phyloP scores from a whole-genome alignment of 2,888 invertebrate species.

The Apeira syringaria region DNA sequence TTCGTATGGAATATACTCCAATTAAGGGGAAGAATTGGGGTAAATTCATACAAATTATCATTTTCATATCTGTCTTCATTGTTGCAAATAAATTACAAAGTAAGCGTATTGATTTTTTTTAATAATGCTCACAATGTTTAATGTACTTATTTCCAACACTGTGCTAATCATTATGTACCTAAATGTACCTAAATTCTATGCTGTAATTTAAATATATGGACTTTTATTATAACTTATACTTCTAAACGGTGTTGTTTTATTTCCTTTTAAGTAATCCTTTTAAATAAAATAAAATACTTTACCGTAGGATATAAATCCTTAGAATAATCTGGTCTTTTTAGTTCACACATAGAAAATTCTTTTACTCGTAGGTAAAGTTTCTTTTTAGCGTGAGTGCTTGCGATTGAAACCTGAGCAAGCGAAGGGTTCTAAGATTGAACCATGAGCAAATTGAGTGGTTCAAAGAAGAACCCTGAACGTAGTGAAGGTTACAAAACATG shows the following conservation, averaged over 20 bases:
- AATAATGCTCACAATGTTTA: constrained; percentile 71
- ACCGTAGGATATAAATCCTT: too few relatives aligned
- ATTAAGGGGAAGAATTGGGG: constrained; percentile 81
- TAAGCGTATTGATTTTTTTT: constrained; percentile 55
- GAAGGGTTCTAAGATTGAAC: too few relatives aligned
- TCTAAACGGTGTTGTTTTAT: constrained; percentile 67
- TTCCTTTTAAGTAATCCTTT: too few relatives aligned
- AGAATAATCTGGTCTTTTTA: too few relatives aligned
- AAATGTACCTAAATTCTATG: constrained; percentile 72
- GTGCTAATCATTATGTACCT: constrained; percentile 74
- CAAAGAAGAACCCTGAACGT: too few relatives aligned
- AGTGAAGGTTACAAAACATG: too few relatives aligned
- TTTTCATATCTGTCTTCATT: constrained; percentile 45
- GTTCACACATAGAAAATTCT: too few relatives aligned
- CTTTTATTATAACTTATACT: constrained; percentile 84
- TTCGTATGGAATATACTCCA: constrained; percentile 64
- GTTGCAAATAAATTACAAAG: constrained; percentile 47
- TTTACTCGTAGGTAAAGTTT: too few relatives aligned
- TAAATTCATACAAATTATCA: constrained; percentile 49
- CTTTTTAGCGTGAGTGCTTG: too few relatives aligned
- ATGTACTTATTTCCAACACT: constrained; percentile 75
- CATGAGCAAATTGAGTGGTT: too few relatives aligned
- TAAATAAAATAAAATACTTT: too few relatives aligned
- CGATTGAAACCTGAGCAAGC: too few relatives aligned
- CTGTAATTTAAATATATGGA: constrained; percentile 78